Evolutionary conservation across 2,888 invertebrate genomes (phyloP).

Genomic region (Nomada flava): DNA sequence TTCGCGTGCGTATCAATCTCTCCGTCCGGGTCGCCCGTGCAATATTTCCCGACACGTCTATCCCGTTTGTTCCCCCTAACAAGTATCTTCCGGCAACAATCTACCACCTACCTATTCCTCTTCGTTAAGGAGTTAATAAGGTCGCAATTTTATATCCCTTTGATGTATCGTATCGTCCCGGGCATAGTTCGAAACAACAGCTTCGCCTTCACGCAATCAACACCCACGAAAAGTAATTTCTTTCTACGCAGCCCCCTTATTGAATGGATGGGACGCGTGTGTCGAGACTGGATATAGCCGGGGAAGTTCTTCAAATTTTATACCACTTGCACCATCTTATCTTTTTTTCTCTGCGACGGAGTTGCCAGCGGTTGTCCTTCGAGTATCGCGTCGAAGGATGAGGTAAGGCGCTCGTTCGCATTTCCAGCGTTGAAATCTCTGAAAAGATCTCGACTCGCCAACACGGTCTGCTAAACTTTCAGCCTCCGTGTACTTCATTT

Average conservation of each 20-base stretch:
- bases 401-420: conserved; percentile 39
- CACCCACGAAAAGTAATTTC: too few relatives aligned
- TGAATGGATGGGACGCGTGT: too few relatives aligned
- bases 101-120: conserved; percentile 40
- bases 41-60: background rate
- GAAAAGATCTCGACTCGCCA: conserved; percentile 7
- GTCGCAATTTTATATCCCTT: conserved; percentile 1
- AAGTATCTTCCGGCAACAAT: background rate
- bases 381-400: background rate
- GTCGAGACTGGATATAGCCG: too few relatives aligned
- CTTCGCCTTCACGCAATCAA: conserved; percentile 19
- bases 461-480: background rate
- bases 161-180: background rate
- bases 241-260: too few relatives aligned
- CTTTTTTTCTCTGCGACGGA: background rate
- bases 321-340: background rate
- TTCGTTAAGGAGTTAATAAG: conserved; percentile 56
- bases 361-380: background rate
- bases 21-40: background rate
- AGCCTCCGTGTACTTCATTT: background rate
- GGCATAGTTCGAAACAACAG: conserved; percentile 19
- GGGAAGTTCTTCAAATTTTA: too few relatives aligned
- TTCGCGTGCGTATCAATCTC: background rate
- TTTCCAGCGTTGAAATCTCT: conserved; percentile 63
- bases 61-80: background rate